These are phyloP conservation scores for Deilephila elpenor DNA, from an alignment of 2,888 invertebrate species.

Conservation along the genomic window DNA sequence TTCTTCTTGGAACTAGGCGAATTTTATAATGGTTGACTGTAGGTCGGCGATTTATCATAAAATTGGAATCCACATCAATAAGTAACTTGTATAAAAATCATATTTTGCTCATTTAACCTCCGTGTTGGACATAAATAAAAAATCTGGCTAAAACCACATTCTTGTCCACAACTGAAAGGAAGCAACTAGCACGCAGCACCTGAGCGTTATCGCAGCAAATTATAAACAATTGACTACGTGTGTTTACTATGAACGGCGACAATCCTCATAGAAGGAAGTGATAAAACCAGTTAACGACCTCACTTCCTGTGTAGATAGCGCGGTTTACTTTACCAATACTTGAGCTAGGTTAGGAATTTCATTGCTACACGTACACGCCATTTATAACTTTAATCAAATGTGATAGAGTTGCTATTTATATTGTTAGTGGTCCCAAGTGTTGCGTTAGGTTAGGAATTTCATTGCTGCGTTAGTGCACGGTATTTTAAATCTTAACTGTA, in stretches of 20 bases:
- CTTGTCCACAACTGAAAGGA: slow-evolving; percentile 5
- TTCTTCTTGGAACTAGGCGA: no score
- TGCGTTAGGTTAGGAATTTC: slow-evolving; percentile 57
- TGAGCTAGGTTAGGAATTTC: slow-evolving; percentile 57
- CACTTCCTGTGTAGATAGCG: slow-evolving; percentile 70
- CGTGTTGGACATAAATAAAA: no score
- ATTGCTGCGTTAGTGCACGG: slow-evolving; percentile 32
- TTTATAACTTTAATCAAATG: not conserved
- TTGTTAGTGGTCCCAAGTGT: slow-evolving; percentile 31
- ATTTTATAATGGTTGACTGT: no score
- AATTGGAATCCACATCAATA: no score
- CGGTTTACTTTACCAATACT: slow-evolving; percentile 60
- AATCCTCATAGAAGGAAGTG: slow-evolving; percentile 60
- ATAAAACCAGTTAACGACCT: slow-evolving; percentile 62
- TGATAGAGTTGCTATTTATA: slow-evolving; percentile 6
- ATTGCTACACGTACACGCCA: slow-evolving; percentile 34
- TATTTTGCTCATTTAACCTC: no score
- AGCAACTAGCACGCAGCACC: slow-evolving; percentile 13
- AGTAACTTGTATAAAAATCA: no score
- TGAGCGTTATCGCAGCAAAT: slow-evolving; percentile 44
- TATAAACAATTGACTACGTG: slow-evolving; percentile 39
- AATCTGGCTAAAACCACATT: no score
- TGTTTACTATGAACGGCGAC: slow-evolving; percentile 46
- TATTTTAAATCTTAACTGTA: not conserved
- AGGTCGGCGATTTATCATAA: no score